phyloP scores from a whole-genome alignment of 30 jellyfish, hydroid and myxozoan genomes.

The Aurelia sp. region DNA sequence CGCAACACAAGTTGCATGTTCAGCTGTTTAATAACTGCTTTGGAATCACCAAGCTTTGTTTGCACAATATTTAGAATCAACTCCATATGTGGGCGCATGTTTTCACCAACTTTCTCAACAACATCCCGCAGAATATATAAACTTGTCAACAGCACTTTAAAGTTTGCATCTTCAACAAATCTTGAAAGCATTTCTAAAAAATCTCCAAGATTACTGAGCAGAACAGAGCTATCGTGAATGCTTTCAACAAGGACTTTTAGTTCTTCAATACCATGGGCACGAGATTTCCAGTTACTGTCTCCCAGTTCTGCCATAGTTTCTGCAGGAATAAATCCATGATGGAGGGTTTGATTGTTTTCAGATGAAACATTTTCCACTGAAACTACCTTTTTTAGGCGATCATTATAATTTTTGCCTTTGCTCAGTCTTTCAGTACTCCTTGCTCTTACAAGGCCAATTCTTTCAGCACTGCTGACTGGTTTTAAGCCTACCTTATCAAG shows the following conservation, averaged over 20 bases:
- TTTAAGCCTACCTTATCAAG: conserved; percentile 57
- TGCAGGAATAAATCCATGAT: conserved; percentile 84
- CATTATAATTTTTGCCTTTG: conserved; percentile 28
- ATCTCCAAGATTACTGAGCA: conserved; percentile 47
- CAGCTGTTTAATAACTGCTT: conserved; percentile 75
- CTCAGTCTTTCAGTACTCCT: conserved; percentile 65
- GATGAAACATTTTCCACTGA: conserved; percentile 26
- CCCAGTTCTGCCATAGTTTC: conserved; percentile 71
- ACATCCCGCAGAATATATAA: conserved; percentile 68
- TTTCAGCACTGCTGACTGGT: conserved; percentile 71
- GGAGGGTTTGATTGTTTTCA: conserved; percentile 51
- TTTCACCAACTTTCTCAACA: conserved; percentile 57
- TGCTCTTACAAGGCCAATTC: conserved; percentile 68
- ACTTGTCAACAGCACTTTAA: conserved; percentile 80
- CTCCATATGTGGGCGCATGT: conserved; percentile 73
- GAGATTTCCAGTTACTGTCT: conserved; percentile 74
- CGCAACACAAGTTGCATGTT: conserved; percentile 61
- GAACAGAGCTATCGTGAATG: conserved; percentile 37
- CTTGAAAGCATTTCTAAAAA: conserved; percentile 60
- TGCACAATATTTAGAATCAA: conserved; percentile 65
- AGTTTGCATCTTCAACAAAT: conserved; percentile 82
- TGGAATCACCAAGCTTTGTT: conserved; percentile 84
- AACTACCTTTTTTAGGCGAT: conserved; percentile 27
- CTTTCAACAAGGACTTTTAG: conserved; percentile 46
- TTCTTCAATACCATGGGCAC: conserved; percentile 88